A percentile compares a stretch with the other conserved stretches of the same genome.
These are phyloP conservation scores for Amphimallon solstitiale DNA, from an alignment of 2,888 invertebrate genomes.

Conservation along the genomic window DNA sequence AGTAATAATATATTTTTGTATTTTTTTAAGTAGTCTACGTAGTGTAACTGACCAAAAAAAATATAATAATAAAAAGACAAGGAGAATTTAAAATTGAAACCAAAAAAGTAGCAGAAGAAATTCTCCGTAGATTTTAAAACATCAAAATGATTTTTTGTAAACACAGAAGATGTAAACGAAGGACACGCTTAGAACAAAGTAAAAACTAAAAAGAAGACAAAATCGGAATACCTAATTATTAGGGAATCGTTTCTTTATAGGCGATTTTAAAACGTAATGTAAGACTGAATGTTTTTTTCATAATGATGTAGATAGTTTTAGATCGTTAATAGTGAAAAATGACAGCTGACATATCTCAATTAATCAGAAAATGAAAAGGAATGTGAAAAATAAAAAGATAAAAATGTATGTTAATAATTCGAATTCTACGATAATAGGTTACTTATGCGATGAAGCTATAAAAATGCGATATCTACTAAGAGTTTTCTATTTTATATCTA, in stretches of 20 bases:
- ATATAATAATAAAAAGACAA: slow-evolving; percentile 17
- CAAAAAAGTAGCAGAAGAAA: slow-evolving; percentile 7
- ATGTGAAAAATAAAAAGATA: neutral
- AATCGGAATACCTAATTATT: neutral
- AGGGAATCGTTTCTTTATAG: slow-evolving; percentile 8
- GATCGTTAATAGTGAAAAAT: slow-evolving; percentile 43
- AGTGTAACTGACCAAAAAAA: slow-evolving; percentile 37
- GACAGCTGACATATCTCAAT: slow-evolving; percentile 52
- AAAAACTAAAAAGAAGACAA: neutral
- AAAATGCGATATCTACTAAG: no score
- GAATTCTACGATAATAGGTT: no score
- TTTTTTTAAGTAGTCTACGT: slow-evolving; percentile 41
- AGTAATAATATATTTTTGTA: slow-evolving; percentile 42
- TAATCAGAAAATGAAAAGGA: slow-evolving; percentile 16
- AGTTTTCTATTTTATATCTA: no score
- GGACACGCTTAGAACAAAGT: neutral
- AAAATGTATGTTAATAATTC: neutral
- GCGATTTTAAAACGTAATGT: slow-evolving; percentile 20
- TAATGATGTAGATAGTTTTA: slow-evolving; percentile 39
- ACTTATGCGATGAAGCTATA: no score
- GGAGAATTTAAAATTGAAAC: neutral
- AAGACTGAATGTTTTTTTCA: slow-evolving; percentile 54
- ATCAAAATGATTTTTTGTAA: neutral
- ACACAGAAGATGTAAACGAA: neutral
- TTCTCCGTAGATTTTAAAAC: slow-evolving; percentile 24